A percentile compares a stretch with the other conserved stretches of the same genome.
phyloP scores from a whole-genome alignment of 1,140 invertebrate species.

The Trypoxylus dichotomus region DNA sequence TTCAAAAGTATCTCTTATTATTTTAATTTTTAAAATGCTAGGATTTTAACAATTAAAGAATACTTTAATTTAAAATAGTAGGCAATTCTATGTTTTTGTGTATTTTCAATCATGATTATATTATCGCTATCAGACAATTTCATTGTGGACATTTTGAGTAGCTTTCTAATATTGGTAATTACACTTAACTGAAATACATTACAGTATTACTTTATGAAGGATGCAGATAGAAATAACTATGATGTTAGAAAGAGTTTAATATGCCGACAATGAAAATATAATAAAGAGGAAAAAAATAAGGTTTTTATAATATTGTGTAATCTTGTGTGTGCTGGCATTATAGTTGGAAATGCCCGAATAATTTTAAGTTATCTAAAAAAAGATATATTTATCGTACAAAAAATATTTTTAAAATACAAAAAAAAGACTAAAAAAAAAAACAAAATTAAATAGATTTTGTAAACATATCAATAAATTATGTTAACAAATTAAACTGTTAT shows the following conservation, averaged over 20 bases:
- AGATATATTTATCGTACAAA: neutral
- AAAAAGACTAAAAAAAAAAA: neutral
- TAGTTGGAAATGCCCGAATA: neutral
- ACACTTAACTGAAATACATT: neutral
- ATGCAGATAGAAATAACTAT: neutral
- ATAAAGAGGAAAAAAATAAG: neutral
- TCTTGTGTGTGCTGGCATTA: neutral
- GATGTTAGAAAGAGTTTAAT: neutral
- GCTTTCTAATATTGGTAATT: neutral
- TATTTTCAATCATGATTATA: neutral
- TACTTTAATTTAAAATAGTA: neutral
- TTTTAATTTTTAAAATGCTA: neutral
- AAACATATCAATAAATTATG: neutral
- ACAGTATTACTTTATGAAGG: neutral
- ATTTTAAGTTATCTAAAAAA: neutral
- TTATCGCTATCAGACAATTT: neutral
- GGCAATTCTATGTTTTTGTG: neutral
- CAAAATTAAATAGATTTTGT: neutral
- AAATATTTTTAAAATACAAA: neutral
- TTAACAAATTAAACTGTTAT: neutral
- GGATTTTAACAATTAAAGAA: neutral
- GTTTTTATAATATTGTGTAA: neutral
- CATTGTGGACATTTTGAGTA: neutral
- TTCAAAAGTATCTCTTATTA: neutral
- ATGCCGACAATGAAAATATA: neutral